Evolutionary conservation across 2,113 vertebrate genomes (phyloP).

Genomic region (Tupaia chinensis): DNA sequence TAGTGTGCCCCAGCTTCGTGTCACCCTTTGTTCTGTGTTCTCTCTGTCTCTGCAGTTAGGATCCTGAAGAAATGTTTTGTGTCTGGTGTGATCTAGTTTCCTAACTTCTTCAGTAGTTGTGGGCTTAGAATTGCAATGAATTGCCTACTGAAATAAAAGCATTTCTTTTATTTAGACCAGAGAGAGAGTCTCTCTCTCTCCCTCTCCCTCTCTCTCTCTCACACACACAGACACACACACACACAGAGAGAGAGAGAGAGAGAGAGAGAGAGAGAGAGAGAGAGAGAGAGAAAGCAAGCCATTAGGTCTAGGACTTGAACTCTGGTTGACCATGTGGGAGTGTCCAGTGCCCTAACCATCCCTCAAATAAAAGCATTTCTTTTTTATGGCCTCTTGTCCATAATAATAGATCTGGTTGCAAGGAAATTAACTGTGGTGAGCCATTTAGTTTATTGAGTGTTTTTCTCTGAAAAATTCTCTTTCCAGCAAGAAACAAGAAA

Average conservation of each 20-base stretch:
- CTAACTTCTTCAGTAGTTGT: background rate
- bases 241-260: no score
- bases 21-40: background rate
- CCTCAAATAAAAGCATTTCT: background rate
- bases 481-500: background rate
- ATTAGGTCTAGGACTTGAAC: no score
- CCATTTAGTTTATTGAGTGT: background rate
- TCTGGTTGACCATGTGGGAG: no score
- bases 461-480: slow-evolving; percentile 39
- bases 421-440: background rate
- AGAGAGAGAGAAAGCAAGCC: no score
- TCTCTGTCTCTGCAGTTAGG: background rate
- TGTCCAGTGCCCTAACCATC: no score
- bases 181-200: no score
- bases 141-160: background rate
- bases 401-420: slow-evolving; percentile 28
- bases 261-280: no score
- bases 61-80: background rate
- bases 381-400: background rate
- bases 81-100: background rate
- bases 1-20: slow-evolving; percentile 54
- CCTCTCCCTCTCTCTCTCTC: no score
- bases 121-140: background rate
- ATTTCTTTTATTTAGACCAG: background rate
- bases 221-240: no score